These are phyloP conservation scores for Eptatretus burgeri DNA, from an alignment of 2,113 vertebrate species.

Conservation along the genomic window DNA sequence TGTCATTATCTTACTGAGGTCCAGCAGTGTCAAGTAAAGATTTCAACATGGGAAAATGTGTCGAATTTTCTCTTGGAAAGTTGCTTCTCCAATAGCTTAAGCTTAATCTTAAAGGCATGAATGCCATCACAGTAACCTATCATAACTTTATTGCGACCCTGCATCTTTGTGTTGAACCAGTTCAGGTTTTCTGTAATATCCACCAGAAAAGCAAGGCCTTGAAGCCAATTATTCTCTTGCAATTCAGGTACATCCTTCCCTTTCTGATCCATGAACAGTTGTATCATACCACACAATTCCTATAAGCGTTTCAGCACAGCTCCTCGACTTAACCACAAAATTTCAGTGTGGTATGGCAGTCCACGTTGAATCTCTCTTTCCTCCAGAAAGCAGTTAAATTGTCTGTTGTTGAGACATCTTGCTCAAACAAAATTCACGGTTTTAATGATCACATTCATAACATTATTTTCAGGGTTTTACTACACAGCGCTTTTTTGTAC, in stretches of 20 bases:
- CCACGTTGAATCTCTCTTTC: background rate
- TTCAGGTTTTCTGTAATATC: slow-evolving; percentile 10
- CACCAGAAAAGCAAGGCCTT: slow-evolving; percentile 11
- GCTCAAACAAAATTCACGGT: background rate
- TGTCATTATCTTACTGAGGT: too few species aligned
- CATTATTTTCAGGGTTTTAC: slow-evolving; percentile 8
- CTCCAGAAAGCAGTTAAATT: slow-evolving; percentile 4
- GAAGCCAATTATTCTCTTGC: slow-evolving; percentile 6
- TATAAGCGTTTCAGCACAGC: background rate
- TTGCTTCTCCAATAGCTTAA: slow-evolving; percentile 9
- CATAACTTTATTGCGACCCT: slow-evolving; percentile 10
- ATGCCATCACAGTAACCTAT: slow-evolving; percentile 7
- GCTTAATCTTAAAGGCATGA: slow-evolving; percentile 8
- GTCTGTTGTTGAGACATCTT: background rate
- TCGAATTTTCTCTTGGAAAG: too few species aligned
- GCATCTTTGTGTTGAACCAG: slow-evolving; percentile 8
- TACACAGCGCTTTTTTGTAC: slow-evolving; percentile 1
- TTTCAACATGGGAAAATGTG: too few species aligned
- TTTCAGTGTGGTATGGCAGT: background rate
- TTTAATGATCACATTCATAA: too few species aligned
- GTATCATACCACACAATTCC: slow-evolving; percentile 1
- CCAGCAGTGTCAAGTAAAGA: too few species aligned
- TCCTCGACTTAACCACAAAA: slow-evolving; percentile 1
- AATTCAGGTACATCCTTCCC: slow-evolving; percentile 10
- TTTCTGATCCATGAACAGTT: slow-evolving; percentile 10